Base-by-base conservation (phyloP, 2,888 invertebrate genomes). In the Trachelus iudaicus region DNA sequence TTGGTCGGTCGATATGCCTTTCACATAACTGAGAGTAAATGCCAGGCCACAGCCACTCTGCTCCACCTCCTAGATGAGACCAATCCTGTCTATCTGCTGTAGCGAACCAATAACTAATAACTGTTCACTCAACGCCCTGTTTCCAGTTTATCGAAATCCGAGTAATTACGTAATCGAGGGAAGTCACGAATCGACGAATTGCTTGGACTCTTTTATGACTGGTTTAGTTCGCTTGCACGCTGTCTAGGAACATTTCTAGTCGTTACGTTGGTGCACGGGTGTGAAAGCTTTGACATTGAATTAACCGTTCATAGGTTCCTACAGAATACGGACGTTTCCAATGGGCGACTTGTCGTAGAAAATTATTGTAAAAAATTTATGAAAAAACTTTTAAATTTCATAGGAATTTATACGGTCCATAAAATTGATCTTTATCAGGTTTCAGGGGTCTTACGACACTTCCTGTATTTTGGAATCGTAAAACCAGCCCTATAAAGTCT, bases 11-110 rank as follows among this genome's bases (percentile, higher is more conserved):
- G 88, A 88, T 90, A 89, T 89, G 88, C 91, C 91, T 91, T 91
- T 91, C 91, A 91, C 91, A 91, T 91, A 90, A 90, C 90, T 90
- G 88, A 88, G 88, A 89, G 90, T 89, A 90, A 90, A 91, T 91
- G 90, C 90, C 90, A 90, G 85, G 86, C 84, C 85, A 83, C 84
- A 82, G 81, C 82, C 83, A 81, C 85, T 83, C 83, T 82, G 83
- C 84, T 86, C 87, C 85, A 85, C 86, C 87, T 87, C 84, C 81
- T 80, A 71, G 73, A 87, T 85, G 85, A 87, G 88, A 88, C 87
- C 86, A 87, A 87, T 83, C 83, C 83, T 82, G 82, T 23, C 34
- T 56, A 76, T 76, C 76, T 71, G 13, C 33, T 4, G 1, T 69
- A 73, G 80, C 84, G 81, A 79, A 80, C 71, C 81, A 82, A 84